Evolutionary conservation across 1,140 invertebrate species (phyloP).

Genomic region (Gyrodactylus salaris): DNA sequence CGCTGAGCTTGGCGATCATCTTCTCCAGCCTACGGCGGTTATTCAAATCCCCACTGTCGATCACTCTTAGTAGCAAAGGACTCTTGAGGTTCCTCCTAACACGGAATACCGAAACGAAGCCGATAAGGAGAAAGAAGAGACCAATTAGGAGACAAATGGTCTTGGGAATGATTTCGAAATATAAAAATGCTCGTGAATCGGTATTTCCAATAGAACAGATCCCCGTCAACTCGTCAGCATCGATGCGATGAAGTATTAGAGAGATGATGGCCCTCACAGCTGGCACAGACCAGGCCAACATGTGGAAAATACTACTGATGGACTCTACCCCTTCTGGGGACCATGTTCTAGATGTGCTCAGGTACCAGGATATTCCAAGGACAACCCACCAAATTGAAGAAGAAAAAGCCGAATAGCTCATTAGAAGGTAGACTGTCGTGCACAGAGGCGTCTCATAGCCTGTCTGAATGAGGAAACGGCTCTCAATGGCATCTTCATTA

Average conservation of each 20-base stretch:
- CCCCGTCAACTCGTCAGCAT: conserved; percentile 38
- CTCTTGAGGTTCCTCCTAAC: conserved; percentile 64
- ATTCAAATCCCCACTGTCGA: conserved; percentile 16
- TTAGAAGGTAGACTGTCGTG: conserved; percentile 45
- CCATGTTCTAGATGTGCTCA: conserved; percentile 45
- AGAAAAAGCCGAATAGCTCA: conserved; percentile 56
- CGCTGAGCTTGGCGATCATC: conserved; percentile 75
- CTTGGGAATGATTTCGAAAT: conserved; percentile 54
- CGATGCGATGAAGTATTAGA: conserved; percentile 39
- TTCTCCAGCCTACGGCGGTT: conserved; percentile 41
- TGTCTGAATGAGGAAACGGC: conserved; percentile 30
- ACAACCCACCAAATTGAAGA: conserved; percentile 54
- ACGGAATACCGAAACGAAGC: conserved; percentile 66
- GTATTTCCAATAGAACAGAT: conserved; percentile 77
- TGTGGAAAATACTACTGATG: conserved; percentile 38
- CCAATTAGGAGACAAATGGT: conserved; percentile 65
- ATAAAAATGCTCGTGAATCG: conserved; percentile 45
- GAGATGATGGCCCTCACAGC: conserved; percentile 49
- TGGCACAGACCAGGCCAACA: conserved; percentile 49
- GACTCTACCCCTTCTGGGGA: conserved; percentile 48
- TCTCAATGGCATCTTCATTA: neutral
- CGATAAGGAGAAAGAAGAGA: conserved; percentile 55
- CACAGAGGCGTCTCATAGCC: conserved; percentile 45
- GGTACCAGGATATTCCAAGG: conserved; percentile 39
- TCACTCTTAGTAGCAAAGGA: conserved; percentile 14